Conservation (phyloP, 2,113 vertebrate species). For the Speoplatyrhinus poulsoni region DNA sequence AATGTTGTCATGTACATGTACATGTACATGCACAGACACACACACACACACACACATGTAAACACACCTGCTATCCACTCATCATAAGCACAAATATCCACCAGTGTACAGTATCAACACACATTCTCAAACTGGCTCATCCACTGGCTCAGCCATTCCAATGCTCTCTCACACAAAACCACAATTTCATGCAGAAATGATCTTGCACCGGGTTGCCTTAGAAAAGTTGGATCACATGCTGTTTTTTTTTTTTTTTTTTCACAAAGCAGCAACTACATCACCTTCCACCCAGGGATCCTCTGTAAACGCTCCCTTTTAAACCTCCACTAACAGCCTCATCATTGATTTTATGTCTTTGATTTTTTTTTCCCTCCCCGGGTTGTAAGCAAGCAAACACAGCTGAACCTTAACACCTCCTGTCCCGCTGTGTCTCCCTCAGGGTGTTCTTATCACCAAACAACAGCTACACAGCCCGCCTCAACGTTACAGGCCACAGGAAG, state of each 20-base stretch:
- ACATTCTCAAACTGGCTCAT: slow-evolving; percentile 28
- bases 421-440: slow-evolving; percentile 73
- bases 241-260: slow-evolving; percentile 31
- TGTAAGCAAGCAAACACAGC: slow-evolving; percentile 74
- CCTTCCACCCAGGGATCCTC: slow-evolving; percentile 76
- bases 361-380: slow-evolving; percentile 60
- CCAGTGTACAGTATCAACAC: slow-evolving; percentile 39
- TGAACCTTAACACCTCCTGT: slow-evolving; percentile 75
- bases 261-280: slow-evolving; percentile 72
- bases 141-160: slow-evolving; percentile 44
- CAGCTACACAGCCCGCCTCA: slow-evolving; percentile 67
- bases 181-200: slow-evolving; percentile 35
- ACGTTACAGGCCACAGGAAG: slow-evolving; percentile 65
- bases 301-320: slow-evolving; percentile 77
- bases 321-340: slow-evolving; percentile 78
- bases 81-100: slow-evolving; percentile 45
- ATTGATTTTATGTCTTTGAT: slow-evolving; percentile 80
- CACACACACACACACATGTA: slow-evolving; percentile 12
- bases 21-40: not conserved
- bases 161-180: slow-evolving; percentile 42
- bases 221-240: slow-evolving; percentile 68
- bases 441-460: slow-evolving; percentile 67
- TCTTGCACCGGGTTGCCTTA: slow-evolving; percentile 48
- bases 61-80: slow-evolving; percentile 18
- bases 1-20: not conserved